Evolutionary conservation across 2,113 vertebrate species (phyloP), one percentile per base, ranked within the genome.

Genomic region (Carassius gibelio): DNA sequence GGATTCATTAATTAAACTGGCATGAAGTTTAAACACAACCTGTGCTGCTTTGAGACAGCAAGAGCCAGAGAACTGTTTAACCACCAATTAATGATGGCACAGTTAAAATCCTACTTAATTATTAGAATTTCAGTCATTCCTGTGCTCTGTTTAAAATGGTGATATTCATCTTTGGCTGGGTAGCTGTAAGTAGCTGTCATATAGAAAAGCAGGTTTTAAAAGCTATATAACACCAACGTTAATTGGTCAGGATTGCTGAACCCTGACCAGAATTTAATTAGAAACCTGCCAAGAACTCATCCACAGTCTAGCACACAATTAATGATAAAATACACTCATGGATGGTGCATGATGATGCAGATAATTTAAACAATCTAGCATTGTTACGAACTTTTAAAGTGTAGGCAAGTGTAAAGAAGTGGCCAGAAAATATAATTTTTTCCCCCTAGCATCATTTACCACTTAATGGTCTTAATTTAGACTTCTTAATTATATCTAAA

Each of bases 1-100:
- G 79, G 34, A 83, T 72, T 59, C 66, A 83, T 83, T 72, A 52
- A 72, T 83, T 83, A 72, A 72, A 72, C 68, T 72, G 66, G 66
- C 50, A 23, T 57, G 52, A 83, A 83, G 68, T 71, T 83, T 82
- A 82, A 72, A 42, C 81, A 72, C 68, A 81, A 81, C 79, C 79
- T 83, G 66, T 8, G 5, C 68, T 72, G 68, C 81, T 36, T 69
- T 52, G 34, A 80, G 59, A 64, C 45, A 21, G 26, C 45, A 69
- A 19, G 26, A 81, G 61, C 57, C 57, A 59, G 6, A 59, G 57
- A 21, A 21, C 6, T 42, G 55, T 23, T 79, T 6, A 42, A 21
- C 17, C 75, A 9, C 0, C 76, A 62, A 38, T 26, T 26, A 26
- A 26, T 26, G 26, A 26, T 26, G 26, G 26, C 26, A 26, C 26